phyloP scores from a whole-genome alignment of 2,888 invertebrate species.

The Trachelus troglodyta region DNA sequence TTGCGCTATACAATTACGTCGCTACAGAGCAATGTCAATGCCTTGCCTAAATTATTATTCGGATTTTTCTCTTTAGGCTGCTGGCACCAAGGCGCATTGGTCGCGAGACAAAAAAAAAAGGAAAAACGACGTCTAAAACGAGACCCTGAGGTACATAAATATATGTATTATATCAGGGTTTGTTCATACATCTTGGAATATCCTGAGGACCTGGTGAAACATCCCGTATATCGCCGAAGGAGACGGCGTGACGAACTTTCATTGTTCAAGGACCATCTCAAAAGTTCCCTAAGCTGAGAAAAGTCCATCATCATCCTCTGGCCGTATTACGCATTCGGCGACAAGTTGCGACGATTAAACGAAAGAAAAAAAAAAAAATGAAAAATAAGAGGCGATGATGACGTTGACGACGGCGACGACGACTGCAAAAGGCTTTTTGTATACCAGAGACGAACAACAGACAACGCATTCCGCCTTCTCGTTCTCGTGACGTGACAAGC shows the following conservation, averaged over 20 bases:
- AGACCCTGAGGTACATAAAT: background rate
- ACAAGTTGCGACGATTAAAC: background rate
- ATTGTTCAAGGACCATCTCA: slow-evolving; percentile 69
- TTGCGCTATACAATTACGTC: background rate
- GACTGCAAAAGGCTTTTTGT: background rate
- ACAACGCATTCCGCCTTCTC: background rate
- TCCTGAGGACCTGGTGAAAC: background rate
- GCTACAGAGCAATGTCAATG: background rate
- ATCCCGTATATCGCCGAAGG: background rate
- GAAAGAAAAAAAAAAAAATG: background rate
- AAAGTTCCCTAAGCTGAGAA: slow-evolving; percentile 67
- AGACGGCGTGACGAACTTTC: slow-evolving; percentile 33
- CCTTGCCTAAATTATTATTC: background rate
- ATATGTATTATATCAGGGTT: background rate
- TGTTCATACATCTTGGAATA: slow-evolving; percentile 12
- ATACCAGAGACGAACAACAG: background rate
- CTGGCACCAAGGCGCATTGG: background rate
- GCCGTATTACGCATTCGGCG: slow-evolving; percentile 2
- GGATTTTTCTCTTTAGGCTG: background rate
- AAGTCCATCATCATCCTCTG: slow-evolving; percentile 46
- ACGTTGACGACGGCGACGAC: background rate
- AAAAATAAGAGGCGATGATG: background rate
- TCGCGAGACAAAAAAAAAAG: background rate
- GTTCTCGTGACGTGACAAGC: background rate
- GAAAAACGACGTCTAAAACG: background rate